These are phyloP conservation scores for Eristalis tenax DNA, from an alignment of 2,888 invertebrate species.

Conservation along the genomic window DNA sequence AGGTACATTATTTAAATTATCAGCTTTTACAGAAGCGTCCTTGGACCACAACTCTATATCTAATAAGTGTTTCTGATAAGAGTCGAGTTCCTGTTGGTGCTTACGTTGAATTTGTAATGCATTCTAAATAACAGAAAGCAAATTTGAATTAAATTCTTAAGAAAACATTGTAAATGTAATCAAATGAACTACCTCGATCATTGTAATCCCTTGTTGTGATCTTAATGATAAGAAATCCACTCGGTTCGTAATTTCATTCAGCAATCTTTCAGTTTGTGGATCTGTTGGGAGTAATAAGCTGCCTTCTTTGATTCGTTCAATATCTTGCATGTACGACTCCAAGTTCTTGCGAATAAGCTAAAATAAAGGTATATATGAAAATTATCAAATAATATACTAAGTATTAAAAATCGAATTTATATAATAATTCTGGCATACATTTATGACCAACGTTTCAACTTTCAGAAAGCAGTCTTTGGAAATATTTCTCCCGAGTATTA, in stretches of 20 bases:
- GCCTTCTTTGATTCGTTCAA: conserved; percentile 85
- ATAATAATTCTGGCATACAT: too few species aligned
- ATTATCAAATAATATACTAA: not conserved
- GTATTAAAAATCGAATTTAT: too few species aligned
- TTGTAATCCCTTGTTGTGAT: conserved; percentile 85
- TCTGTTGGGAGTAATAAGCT: conserved; percentile 86
- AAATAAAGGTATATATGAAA: conserved; percentile 72
- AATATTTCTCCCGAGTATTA: too few species aligned
- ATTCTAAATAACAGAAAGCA: conserved; percentile 77
- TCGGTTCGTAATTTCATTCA: conserved; percentile 83
- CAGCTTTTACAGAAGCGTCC: conserved; percentile 78
- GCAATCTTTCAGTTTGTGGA: conserved; percentile 82
- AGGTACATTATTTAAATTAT: conserved; percentile 74
- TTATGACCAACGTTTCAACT: too few species aligned
- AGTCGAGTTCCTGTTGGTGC: conserved; percentile 83
- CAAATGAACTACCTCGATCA: conserved; percentile 80
- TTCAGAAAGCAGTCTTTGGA: too few species aligned
- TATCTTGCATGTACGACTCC: conserved; percentile 86
- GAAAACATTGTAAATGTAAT: not conserved
- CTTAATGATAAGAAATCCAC: conserved; percentile 86
- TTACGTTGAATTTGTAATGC: conserved; percentile 83
- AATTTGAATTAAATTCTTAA: not conserved
- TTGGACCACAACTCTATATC: conserved; percentile 84
- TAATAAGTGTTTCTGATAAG: conserved; percentile 82
- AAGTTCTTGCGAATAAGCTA: conserved; percentile 88